phyloP scores from a whole-genome alignment of 2,113 vertebrate species.

The Hypanus sabinus region DNA sequence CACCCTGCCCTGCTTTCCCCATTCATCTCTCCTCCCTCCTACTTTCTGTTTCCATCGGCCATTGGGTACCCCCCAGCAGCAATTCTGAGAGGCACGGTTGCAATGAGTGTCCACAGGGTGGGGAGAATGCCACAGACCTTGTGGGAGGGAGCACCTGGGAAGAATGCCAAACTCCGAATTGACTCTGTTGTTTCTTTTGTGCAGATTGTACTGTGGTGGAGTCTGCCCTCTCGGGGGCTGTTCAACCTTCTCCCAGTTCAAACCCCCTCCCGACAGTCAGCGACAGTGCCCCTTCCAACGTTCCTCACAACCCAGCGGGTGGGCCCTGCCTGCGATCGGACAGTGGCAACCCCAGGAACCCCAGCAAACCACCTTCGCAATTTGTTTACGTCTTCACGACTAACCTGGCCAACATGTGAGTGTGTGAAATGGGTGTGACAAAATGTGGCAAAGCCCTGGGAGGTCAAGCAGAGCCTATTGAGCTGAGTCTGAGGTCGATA shows the following conservation, averaged over 20 bases:
- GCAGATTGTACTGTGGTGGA: conserved; percentile 60
- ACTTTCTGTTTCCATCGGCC: neutral
- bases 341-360: conserved; percentile 45
- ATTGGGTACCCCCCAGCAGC: too few relatives aligned
- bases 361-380: conserved; percentile 67
- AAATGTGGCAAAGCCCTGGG: too few relatives aligned
- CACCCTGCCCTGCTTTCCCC: neutral
- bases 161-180: neutral
- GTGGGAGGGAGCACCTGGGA: too few relatives aligned
- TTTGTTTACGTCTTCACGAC: conserved; percentile 94
- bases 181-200: neutral
- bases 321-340: conserved; percentile 60
- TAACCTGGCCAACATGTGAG: conserved; percentile 89
- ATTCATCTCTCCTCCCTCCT: neutral
- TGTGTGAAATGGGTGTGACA: neutral
- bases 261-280: conserved; percentile 62
- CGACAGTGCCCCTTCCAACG: conserved; percentile 56
- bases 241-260: conserved; percentile 69
- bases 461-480: too few relatives aligned
- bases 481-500: too few relatives aligned
- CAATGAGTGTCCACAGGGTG: too few relatives aligned
- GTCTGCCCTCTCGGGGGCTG: conserved; percentile 61
- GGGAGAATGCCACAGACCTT: too few relatives aligned
- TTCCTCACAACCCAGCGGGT: conserved; percentile 51
- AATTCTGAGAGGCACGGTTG: neutral